Evolutionary conservation across 2,888 invertebrate species (phyloP).

Genomic region (Adineta ricciae): DNA sequence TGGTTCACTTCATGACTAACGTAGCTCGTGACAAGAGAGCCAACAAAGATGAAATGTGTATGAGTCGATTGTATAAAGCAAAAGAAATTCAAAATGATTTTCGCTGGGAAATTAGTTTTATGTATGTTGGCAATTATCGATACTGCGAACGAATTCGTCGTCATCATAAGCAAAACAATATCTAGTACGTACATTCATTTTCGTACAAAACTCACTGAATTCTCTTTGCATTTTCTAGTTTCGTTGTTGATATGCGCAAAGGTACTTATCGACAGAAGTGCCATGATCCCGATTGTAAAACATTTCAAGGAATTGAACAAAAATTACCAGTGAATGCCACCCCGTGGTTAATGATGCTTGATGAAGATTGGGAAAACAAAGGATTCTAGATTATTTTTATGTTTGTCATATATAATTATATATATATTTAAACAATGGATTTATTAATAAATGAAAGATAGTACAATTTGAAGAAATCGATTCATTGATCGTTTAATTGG

Average conservation of each 20-base stretch:
- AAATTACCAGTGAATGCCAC: not conserved
- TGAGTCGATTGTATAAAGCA: not conserved
- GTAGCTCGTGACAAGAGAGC: not conserved
- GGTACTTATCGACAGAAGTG: conserved; percentile 57
- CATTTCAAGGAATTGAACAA: not conserved
- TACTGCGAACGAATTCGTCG: conserved; percentile 57
- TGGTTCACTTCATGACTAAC: not conserved
- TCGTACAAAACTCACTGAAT: too few species aligned
- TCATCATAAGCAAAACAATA: conserved; percentile 58
- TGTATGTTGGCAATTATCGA: conserved; percentile 49
- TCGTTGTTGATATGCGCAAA: conserved; percentile 53
- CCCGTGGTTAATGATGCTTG: not conserved
- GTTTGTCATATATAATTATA: too few species aligned
- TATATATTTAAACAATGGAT: not conserved
- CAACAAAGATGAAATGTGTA: not conserved
- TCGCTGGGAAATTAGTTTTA: not conserved
- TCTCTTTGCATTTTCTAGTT: conserved; percentile 36
- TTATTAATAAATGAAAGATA: not conserved
- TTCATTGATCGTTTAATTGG: too few species aligned
- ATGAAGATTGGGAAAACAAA: not conserved
- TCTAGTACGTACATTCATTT: conserved; percentile 47
- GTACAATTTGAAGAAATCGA: too few species aligned
- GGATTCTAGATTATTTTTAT: not conserved
- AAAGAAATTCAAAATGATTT: conserved; percentile 9
- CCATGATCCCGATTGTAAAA: conserved; percentile 56